Evolutionary conservation across 1,140 invertebrate species (phyloP).

Genomic region (Contarinia nasturtii): DNA sequence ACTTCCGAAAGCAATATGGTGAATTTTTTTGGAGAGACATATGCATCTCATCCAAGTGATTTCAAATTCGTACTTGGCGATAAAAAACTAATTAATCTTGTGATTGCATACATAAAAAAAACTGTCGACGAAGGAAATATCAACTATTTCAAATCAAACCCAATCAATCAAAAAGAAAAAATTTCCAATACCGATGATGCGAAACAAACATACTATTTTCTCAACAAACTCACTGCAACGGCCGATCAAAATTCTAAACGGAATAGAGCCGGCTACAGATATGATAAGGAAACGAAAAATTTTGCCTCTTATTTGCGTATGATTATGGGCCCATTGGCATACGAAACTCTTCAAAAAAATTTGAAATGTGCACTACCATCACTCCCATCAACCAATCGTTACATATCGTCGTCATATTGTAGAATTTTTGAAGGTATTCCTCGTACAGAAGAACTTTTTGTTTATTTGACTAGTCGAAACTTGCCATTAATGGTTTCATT

Average conservation of each 20-base stretch:
- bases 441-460: neutral
- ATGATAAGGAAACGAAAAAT: neutral
- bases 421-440: neutral
- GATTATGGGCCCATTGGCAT: neutral
- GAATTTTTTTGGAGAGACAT: no score
- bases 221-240: neutral
- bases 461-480: neutral
- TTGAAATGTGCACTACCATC: neutral
- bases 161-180: no score
- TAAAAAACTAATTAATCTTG: no score
- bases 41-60: no score
- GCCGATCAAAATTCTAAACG: neutral
- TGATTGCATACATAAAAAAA: no score
- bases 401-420: neutral
- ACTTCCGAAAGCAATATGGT: no score
- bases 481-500: neutral
- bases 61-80: no score
- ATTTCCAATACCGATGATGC: no score
- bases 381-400: neutral
- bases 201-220: neutral
- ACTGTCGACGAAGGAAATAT: no score
- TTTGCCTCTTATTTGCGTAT: neutral
- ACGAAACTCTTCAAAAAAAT: neutral
- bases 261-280: neutral
- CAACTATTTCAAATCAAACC: no score